Base-by-base conservation (phyloP, 2,797 vertebrate species). In the Halcyon chelicuti region DNA sequence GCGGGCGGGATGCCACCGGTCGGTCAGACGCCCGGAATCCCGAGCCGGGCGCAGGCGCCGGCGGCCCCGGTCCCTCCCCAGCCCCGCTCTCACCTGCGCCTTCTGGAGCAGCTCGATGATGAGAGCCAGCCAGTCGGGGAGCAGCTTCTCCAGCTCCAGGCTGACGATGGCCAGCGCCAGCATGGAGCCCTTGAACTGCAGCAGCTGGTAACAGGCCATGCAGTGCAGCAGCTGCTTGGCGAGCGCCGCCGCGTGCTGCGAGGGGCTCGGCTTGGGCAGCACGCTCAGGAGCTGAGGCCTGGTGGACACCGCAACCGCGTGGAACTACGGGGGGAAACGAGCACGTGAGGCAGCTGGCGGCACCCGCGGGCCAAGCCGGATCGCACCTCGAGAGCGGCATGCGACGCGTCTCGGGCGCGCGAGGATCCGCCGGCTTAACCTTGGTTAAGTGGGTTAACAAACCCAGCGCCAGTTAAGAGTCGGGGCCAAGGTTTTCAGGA, bases 61-160 rank as follows among this genome's bases (percentile, higher is more conserved):
- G 21, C 0, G 0, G 5, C 4, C 75, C 90, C 33, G 1, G 0
- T 31, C 4, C 39, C 61, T 62, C 37, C 60, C 37, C 35, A 3
- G 60, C 60, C 5, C 68, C 76, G 13, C 49, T 42, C 96, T 95
- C 91, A 98, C 98, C 98, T 98, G 98, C 96, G 98, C 98, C 97
- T 98, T 99, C 94, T 98, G 98, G 92, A 99, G 99, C 98, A 99
- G 98, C 96, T 99, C 98, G 77, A 99, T 99, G 97, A 99, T 99
- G 93, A 99, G 98, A 96, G 98, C 97, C 83, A 99, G 98, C 99
- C 99, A 99, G 97, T 99, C 99, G 74, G 99, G 99, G 96, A 99
- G 99, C 92, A 99, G 98, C 92, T 98, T 99, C 98, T 99, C 99
- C 98, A 99, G 98, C 96, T 99, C 99, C 98, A 99, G 97, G 96